A percentile compares a stretch with the other conserved stretches of the same genome.
phyloP scores from a whole-genome alignment of 2,888 invertebrate genomes.

The Heliconius ethilla region DNA sequence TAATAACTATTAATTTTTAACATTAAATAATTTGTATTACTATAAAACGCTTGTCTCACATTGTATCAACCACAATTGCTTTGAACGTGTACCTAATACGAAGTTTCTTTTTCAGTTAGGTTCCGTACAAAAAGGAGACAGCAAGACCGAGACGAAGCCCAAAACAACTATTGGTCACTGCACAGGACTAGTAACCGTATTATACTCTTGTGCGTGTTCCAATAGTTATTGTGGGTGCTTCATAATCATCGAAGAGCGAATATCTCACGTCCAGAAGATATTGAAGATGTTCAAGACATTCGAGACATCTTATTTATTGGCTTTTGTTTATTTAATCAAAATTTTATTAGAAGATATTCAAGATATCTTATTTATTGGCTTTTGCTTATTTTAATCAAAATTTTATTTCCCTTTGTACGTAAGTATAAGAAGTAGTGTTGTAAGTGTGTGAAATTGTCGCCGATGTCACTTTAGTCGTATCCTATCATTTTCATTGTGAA shows the following conservation, averaged over 20 bases:
- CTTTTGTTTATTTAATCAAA: slow-evolving; percentile 37
- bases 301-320: slow-evolving; percentile 42
- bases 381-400: slow-evolving; percentile 36
- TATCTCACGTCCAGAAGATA: neutral
- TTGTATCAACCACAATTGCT: slow-evolving; percentile 2
- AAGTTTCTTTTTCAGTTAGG: slow-evolving; percentile 44
- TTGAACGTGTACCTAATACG: slow-evolving; percentile 37
- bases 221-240: slow-evolving; percentile 96
- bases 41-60: neutral
- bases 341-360: slow-evolving; percentile 36
- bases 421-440: slow-evolving; percentile 32
- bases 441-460: slow-evolving; percentile 23
- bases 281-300: slow-evolving; percentile 22
- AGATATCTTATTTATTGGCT: slow-evolving; percentile 41
- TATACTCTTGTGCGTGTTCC: slow-evolving; percentile 99
- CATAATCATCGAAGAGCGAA: slow-evolving; percentile 63
- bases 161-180: slow-evolving; percentile 99
- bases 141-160: slow-evolving; percentile 78
- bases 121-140: slow-evolving; percentile 32
- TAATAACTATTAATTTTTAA: neutral
- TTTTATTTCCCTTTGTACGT: slow-evolving; percentile 35
- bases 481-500: slow-evolving; percentile 18
- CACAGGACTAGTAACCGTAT: slow-evolving; percentile 92
- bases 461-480: slow-evolving; percentile 6
- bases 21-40: neutral